Percentiles rank a stretch among this genome's conserved stretches.
phyloP scores from a whole-genome alignment of 2,888 invertebrate genomes.

The Dasysyrphus albostriatus region DNA sequence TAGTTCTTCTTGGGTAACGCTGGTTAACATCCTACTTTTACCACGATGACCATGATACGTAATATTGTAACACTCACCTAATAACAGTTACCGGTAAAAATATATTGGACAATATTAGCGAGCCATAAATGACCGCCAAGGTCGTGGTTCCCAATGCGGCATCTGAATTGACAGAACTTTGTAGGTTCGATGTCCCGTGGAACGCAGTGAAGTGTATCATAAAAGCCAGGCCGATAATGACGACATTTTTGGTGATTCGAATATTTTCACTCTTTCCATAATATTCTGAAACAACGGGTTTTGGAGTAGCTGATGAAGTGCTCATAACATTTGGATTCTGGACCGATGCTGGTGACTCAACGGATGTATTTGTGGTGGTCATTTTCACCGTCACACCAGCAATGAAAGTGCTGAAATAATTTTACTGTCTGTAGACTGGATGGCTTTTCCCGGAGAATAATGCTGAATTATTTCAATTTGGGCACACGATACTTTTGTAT shows the following conservation, averaged over 20 bases:
- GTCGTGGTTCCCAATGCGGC: constrained; percentile 93
- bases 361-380: constrained; percentile 14
- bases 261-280: constrained; percentile 88
- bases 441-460: constrained; percentile 3
- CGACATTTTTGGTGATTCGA: constrained; percentile 92
- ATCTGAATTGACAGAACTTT: constrained; percentile 93
- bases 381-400: constrained; percentile 37
- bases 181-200: constrained; percentile 92
- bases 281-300: constrained; percentile 73
- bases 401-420: neutral
- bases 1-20: neutral
- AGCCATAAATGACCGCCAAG: constrained; percentile 93
- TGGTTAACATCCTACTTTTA: neutral
- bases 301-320: neutral
- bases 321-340: constrained; percentile 27
- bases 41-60: neutral
- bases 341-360: constrained; percentile 34
- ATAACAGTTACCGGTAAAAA: constrained; percentile 94
- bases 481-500: neutral
- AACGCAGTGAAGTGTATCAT: constrained; percentile 97
- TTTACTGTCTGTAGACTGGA: neutral
- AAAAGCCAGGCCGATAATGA: constrained; percentile 94
- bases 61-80: constrained; percentile 85
- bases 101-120: constrained; percentile 94
- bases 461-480: constrained; percentile 13